phyloP scores from a whole-genome alignment of 2,797 vertebrate genomes.

The Melopsittacus undulatus region DNA sequence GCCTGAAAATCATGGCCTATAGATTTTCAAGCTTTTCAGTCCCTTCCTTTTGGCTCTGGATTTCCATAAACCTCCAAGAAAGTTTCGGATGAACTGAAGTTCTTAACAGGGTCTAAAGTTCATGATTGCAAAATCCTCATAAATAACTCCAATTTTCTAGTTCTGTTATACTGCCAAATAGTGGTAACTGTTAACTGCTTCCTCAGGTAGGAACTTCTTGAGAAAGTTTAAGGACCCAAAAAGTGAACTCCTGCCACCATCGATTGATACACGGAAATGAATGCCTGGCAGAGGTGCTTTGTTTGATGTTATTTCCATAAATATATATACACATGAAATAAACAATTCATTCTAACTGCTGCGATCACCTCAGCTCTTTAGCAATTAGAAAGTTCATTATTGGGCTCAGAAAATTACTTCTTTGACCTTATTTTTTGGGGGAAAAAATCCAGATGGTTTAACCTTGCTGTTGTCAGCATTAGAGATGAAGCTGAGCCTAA shows the following conservation, averaged over 20 bases:
- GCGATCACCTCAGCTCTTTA: neutral
- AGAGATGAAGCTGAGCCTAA: slow-evolving; percentile 6
- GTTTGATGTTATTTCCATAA: neutral
- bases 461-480: slow-evolving; percentile 19
- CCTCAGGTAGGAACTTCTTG: neutral
- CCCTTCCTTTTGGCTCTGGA: neutral
- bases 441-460: neutral
- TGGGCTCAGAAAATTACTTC: neutral
- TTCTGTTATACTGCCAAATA: neutral
- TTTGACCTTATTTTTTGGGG: slow-evolving; percentile 4
- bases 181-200: neutral
- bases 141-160: neutral
- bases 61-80: neutral
- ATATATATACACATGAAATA: neutral
- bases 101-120: neutral
- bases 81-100: neutral
- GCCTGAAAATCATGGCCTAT: neutral
- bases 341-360: neutral
- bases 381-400: neutral
- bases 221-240: neutral
- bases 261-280: neutral
- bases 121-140: neutral
- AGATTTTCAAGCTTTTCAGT: neutral
- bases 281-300: neutral
- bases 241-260: neutral